Conservation (phyloP, 2,888 invertebrate species). For the Rotaria sp. region DNA sequence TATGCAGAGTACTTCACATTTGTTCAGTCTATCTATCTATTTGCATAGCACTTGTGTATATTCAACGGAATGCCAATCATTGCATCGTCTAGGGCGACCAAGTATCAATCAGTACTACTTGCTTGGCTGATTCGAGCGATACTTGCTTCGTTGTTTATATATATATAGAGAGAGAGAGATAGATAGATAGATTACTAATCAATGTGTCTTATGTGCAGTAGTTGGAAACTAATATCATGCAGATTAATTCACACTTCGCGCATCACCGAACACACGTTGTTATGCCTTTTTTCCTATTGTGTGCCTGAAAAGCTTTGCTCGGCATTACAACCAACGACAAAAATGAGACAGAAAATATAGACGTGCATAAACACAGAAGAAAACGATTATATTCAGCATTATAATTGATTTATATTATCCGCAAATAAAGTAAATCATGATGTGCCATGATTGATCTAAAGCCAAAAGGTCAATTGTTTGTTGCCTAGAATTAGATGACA, state of each 20-base stretch:
- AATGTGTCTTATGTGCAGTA: background rate
- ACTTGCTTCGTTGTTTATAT: background rate
- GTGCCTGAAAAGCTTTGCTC: background rate
- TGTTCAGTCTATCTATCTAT: background rate
- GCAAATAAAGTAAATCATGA: background rate
- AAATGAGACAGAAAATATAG: background rate
- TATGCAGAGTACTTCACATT: background rate
- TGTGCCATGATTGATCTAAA: background rate
- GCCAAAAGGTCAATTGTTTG: background rate
- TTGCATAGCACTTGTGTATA: background rate
- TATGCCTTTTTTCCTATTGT: background rate
- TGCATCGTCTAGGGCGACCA: background rate
- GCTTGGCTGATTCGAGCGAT: background rate
- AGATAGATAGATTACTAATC: background rate
- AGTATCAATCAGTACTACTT: background rate
- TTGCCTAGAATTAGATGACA: background rate
- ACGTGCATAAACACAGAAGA: background rate
- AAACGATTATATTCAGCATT: background rate
- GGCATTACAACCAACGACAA: background rate
- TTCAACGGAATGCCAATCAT: background rate
- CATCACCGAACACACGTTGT: background rate
- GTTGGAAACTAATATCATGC: background rate
- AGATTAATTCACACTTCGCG: constrained; percentile 5
- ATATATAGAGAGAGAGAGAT: background rate
- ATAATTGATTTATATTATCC: constrained; percentile 2